A percentile compares a stretch with the other conserved stretches of the same genome.
Conservation (phyloP, 2,888 invertebrate genomes). For the Liopterus haemorrhoidalis region DNA sequence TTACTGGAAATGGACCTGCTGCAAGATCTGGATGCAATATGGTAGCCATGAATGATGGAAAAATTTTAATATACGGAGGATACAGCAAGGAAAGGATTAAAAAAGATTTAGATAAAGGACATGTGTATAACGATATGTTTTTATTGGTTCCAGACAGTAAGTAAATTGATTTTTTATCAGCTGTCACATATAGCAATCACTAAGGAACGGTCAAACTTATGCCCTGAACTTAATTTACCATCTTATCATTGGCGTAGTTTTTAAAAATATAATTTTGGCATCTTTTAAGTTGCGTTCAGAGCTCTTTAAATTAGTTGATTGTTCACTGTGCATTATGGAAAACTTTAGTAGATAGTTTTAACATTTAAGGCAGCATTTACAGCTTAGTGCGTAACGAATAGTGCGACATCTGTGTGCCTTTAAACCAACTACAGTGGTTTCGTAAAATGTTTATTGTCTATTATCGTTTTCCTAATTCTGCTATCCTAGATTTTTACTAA, state of each 20-base stretch:
- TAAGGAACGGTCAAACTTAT: background rate
- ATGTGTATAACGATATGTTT: slow-evolving; percentile 66
- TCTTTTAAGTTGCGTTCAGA: too few species aligned
- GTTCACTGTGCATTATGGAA: too few species aligned
- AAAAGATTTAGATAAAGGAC: slow-evolving; percentile 68
- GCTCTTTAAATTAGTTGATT: too few species aligned
- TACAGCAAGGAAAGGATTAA: slow-evolving; percentile 69
- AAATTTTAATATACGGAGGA: slow-evolving; percentile 67
- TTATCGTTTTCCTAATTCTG: too few species aligned
- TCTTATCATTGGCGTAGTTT: background rate
- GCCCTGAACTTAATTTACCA: background rate
- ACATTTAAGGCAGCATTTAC: too few species aligned
- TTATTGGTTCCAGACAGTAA: slow-evolving; percentile 58
- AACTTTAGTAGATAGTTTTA: too few species aligned
- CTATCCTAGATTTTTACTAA: too few species aligned
- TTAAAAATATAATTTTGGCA: background rate
- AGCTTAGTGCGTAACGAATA: too few species aligned
- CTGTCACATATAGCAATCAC: too few species aligned
- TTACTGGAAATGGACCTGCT: slow-evolving; percentile 61
- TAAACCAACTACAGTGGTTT: too few species aligned
- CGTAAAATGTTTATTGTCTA: too few species aligned
- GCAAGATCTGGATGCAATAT: slow-evolving; percentile 79
- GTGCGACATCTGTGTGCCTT: too few species aligned
- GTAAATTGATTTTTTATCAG: slow-evolving; percentile 32
- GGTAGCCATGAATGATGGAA: slow-evolving; percentile 57